Evolutionary conservation across 2,113 vertebrate species (phyloP).

Genomic region (Miniopterus natalensis): DNA sequence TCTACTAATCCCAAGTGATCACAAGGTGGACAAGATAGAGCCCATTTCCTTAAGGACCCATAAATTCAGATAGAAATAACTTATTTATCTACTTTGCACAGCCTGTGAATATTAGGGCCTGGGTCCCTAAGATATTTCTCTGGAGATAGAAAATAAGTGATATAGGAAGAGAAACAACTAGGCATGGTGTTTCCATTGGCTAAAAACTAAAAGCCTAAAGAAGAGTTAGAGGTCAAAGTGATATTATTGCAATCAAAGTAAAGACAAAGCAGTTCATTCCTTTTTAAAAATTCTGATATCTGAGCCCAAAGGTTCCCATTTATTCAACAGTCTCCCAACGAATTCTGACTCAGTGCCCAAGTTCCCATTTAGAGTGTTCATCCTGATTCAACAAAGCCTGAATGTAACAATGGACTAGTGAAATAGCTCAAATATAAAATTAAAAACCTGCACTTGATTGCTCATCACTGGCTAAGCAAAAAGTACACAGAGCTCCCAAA

Average conservation of each 20-base stretch:
- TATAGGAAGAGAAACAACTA: background rate
- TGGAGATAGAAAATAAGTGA: background rate
- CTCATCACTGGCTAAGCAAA: background rate
- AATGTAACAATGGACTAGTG: background rate
- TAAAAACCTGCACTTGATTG: background rate
- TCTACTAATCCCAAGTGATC: background rate
- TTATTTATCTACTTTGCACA: background rate
- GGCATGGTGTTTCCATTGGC: background rate
- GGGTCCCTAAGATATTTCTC: background rate
- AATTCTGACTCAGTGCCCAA: background rate
- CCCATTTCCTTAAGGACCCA: background rate
- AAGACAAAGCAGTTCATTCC: background rate
- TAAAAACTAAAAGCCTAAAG: conserved; percentile 13
- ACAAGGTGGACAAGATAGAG: background rate
- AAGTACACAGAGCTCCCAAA: background rate
- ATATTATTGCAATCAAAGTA: background rate
- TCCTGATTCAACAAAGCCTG: background rate
- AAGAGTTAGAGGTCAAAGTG: background rate
- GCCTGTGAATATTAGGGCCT: background rate
- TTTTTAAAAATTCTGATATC: background rate
- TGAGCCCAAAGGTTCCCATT: background rate
- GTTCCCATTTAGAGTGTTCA: background rate
- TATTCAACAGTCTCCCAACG: background rate
- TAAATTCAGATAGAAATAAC: background rate
- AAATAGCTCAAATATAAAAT: background rate